Base-by-base conservation (phyloP, 2,113 vertebrate genomes). In the Halichoeres trimaculatus region DNA sequence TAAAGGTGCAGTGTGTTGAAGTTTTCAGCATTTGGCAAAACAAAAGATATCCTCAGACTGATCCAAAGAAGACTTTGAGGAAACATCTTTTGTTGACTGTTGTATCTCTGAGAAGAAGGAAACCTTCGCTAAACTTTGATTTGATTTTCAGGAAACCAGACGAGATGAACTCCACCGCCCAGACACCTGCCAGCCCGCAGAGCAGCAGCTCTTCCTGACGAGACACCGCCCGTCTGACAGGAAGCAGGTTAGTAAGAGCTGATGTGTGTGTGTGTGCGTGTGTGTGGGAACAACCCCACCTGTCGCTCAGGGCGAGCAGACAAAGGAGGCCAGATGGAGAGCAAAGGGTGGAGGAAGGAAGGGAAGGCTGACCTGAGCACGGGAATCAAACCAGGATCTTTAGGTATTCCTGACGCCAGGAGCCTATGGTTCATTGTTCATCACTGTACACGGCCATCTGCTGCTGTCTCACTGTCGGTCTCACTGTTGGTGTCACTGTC, bases 231-330 rank as follows among this genome's bases (percentile, higher is more conserved):
- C n/a, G 63, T 90, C 81, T 90, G 80, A 60, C 68, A 81, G 60
- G 84, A 90, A 87, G 59, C 60, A 63, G 69, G 75, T 77, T 52
- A 69, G 70, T 22, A 66, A 55, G 77, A 22, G 52, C 9, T 47
- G 67, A 14, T 76, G 79, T 65, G 30, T 30, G 6, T 30, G 30
- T 30, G 38, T 68, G 58, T 17, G 50, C 26, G 84, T 92, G 79
- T 89, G 73, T 24, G 55, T 85, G 87, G 83, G 85, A 91, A 91
- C 87, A 87, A 92, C 88, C 67, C 76, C 88, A 88, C 86, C 88
- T 92, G 89, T 85, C 62, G 70, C 83, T 82, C 70, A 50, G 63
- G 74, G 73, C 76, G 16, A 62, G 52, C 72, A 78, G 71, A 88
- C 85, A 90, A 91, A 90, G 47, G 66, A 65, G 72, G 80, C 82